Evolutionary conservation across 2,797 vertebrate genomes (phyloP), one percentile per base, ranked within the genome.

Genomic region (Acrossocheilus wenchowensis): DNA sequence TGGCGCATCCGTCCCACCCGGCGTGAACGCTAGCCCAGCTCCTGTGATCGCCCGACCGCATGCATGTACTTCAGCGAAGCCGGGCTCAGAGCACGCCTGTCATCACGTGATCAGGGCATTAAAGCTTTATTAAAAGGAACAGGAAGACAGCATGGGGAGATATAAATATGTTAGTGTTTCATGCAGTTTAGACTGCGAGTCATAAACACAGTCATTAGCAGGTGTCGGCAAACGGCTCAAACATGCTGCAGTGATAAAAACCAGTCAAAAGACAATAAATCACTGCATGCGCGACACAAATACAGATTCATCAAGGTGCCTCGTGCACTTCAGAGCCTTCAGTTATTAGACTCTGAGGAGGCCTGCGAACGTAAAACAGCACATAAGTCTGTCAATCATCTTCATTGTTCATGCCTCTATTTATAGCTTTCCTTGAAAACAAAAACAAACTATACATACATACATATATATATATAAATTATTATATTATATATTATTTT

Each of bases 91-190:
- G 52, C 73, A 7, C 43, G 2, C 73, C n/a, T 5, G 17, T 57
- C 19, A 17, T 36, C 23, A 54, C 71, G 45, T 77, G 36, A 26
- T 0, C 7, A 39, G 21, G 36, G 34, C 12, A 41, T 23, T 75
- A 45, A 69, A 74, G 26, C 72, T 68, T 84, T 84, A 77, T 57
- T 68, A 45, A 54, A 78, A 34, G 79, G 34, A 78, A 57, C 41
- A 57, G 81, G 39, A 82, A 48, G 74, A 73, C 57, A 15, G 74
- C 81, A n/a, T 57, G 80, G n/a, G 36, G 79, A 86, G 26, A 54
- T 30, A 36, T 45, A 74, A 86, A 83, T 82, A 88, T 48, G 78
- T 30, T 64, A 84, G 64, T 79, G 54, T 34, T 85, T 78, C 30
- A 50, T 78, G 50, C 2, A n/a, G 62, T 60, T 68, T 66, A 68